phyloP scores from a whole-genome alignment of 2,888 invertebrate species.

The Eupeodes luniger region DNA sequence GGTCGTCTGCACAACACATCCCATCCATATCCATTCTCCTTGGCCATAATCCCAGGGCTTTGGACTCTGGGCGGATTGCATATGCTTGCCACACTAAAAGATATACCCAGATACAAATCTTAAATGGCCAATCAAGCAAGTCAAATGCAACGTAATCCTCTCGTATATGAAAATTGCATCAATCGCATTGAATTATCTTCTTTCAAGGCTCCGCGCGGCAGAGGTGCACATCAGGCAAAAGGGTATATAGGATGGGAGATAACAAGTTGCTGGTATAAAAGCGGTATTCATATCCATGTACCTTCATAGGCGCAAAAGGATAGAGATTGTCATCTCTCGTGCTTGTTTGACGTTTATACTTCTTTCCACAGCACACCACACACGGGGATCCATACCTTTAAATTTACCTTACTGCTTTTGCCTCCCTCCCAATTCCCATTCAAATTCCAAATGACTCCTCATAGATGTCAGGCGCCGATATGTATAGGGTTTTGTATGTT shows the following conservation, averaged over 20 bases:
- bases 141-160: constrained; percentile 64
- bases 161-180: constrained; percentile 62
- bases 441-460: constrained; percentile 68
- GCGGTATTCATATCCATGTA: neutral
- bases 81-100: neutral
- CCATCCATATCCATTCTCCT: constrained; percentile 22
- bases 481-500: constrained; percentile 46
- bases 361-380: constrained; percentile 5
- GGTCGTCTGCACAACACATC: constrained; percentile 28
- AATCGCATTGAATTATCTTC: constrained; percentile 69
- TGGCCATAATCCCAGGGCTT: constrained; percentile 10
- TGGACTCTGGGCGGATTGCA: neutral
- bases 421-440: constrained; percentile 14
- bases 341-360: constrained; percentile 10
- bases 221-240: neutral
- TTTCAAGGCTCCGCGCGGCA: constrained; percentile 24
- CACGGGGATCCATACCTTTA: constrained; percentile 21
- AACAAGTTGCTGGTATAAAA: constrained; percentile 14
- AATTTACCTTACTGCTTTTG: neutral
- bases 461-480: constrained; percentile 71
- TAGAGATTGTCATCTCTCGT: constrained; percentile 63
- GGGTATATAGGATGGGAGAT: neutral
- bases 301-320: constrained; percentile 57
- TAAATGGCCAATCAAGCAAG: constrained; percentile 62
- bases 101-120: constrained; percentile 55